These are phyloP conservation scores for Hiodon alosoides DNA, from an alignment of 2,113 vertebrate species.

Conservation along the genomic window DNA sequence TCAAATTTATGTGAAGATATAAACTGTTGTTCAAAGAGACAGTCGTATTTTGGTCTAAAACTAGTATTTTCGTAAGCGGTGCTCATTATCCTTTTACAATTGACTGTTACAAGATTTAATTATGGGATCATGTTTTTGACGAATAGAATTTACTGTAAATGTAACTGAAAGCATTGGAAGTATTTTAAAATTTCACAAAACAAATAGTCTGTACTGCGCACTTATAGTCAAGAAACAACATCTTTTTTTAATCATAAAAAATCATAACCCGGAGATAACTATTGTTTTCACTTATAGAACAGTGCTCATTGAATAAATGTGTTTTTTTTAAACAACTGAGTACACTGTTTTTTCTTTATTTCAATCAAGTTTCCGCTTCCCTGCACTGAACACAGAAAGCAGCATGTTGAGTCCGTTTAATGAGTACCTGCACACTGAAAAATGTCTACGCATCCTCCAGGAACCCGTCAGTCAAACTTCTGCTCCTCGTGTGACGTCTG, in stretches of 20 bases:
- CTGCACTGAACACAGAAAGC: no score
- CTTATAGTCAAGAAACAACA: constrained; percentile 17
- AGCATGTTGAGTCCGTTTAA: no score
- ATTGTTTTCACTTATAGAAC: constrained; percentile 28
- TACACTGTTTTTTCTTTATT: neutral
- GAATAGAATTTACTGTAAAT: constrained; percentile 14
- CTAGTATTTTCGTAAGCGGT: constrained; percentile 35
- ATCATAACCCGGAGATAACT: neutral
- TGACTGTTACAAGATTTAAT: neutral
- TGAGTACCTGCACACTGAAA: no score
- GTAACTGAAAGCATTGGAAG: constrained; percentile 16
- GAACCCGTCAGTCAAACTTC: no score
- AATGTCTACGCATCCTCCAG: no score
- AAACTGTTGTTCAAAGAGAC: constrained; percentile 18
- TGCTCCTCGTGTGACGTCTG: no score
- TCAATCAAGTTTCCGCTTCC: no score
- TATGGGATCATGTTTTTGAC: constrained; percentile 11
- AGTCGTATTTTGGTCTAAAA: constrained; percentile 36
- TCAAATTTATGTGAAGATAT: constrained; percentile 26
- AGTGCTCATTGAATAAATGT: constrained; percentile 61
- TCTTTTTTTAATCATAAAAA: constrained; percentile 16
- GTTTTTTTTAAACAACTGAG: constrained; percentile 27
- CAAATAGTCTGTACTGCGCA: constrained; percentile 14
- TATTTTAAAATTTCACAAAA: constrained; percentile 19
- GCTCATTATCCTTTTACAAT: constrained; percentile 14